Base-by-base conservation (phyloP, 2,888 invertebrate genomes). In the Andricus quercusramuli region DNA sequence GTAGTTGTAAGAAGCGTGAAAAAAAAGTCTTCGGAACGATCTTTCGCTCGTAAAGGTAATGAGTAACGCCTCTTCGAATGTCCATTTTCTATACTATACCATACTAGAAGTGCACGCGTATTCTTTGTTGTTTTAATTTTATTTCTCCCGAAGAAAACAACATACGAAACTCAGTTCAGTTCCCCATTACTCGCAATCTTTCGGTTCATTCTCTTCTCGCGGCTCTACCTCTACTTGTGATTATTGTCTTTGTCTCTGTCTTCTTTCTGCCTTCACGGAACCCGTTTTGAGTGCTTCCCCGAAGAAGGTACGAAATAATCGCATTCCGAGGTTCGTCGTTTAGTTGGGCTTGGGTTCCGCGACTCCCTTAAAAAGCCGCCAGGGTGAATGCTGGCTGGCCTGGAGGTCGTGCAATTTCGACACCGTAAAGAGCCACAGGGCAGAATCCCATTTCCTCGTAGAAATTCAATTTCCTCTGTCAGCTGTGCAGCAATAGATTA, bases 241-340 rank as follows among this genome's bases (percentile, higher is more conserved):
- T 68, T 68, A 68, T 68, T 68, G 68, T 68, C 68, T 68, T 47
- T 68, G 68, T 68, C 68, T 68, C 41, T 68, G 47, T 68, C 41
- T 70, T 44, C 6, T 51, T 20, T 70, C 70, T 56, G 3, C 11
- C 77, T 79, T 80, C 79, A 66, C 77, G 44, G 81, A 83, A 83
- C 78, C 78, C 78, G 79, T 82, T 82, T 80, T 77, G 79, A 79
- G 74, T 74, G 83, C 62, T 82, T 84, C 81, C 66, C 51, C 82
- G 82, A 82, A 84, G 81, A 84, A 79, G 84, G 79, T 59, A 81
- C 81, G 80, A 79, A 79, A 81, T 81, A 82, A 83, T 83, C 78
- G 81, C 79, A 47, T 78, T 76, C 76, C 79, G 80, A 74, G 78
- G 78, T 78, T 70, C 70, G 47, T 70, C 70, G 51, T 70, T 37